Conservation (phyloP, 2,797 vertebrate species). For the Enteromius paludinosus region DNA sequence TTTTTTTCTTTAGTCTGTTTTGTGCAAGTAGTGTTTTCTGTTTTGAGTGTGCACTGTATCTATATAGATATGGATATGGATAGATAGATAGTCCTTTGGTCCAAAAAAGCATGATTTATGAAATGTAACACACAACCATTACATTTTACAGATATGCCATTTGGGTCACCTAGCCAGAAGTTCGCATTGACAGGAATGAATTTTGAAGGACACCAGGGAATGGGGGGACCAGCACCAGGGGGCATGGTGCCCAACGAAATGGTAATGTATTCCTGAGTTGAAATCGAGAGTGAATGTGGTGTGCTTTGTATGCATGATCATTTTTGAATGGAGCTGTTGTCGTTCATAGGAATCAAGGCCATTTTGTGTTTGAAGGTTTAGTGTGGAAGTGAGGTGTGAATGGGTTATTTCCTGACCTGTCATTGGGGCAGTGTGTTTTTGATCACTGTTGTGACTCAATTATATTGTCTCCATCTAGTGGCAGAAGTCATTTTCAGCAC, state of each 20-base stretch:
- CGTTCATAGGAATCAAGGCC: not conserved
- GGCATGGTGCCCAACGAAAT: constrained; percentile 94
- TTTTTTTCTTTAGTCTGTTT: no score
- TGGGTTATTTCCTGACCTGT: constrained; percentile 5
- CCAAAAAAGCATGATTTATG: not conserved
- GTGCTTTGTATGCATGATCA: constrained; percentile 12
- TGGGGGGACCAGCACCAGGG: constrained; percentile 83
- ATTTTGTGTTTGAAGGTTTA: constrained; percentile 11
- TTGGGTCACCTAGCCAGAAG: constrained; percentile 89
- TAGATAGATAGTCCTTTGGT: no score
- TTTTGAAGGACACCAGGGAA: constrained; percentile 92
- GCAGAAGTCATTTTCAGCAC: constrained; percentile 24
- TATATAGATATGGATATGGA: no score
- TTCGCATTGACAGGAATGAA: constrained; percentile 90
- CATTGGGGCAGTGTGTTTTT: not conserved
- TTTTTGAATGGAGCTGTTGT: constrained; percentile 3
- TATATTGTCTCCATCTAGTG: constrained; percentile 7
- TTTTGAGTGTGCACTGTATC: no score
- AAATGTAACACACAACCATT: not conserved
- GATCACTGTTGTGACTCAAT: not conserved
- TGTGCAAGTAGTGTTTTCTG: not conserved
- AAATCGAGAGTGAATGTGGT: constrained; percentile 60
- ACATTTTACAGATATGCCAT: constrained; percentile 77
- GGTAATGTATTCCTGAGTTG: constrained; percentile 91
- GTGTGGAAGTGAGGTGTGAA: not conserved